Evolutionary conservation across 2,888 invertebrate species (phyloP).

Genomic region (Anthrax anthrax): DNA sequence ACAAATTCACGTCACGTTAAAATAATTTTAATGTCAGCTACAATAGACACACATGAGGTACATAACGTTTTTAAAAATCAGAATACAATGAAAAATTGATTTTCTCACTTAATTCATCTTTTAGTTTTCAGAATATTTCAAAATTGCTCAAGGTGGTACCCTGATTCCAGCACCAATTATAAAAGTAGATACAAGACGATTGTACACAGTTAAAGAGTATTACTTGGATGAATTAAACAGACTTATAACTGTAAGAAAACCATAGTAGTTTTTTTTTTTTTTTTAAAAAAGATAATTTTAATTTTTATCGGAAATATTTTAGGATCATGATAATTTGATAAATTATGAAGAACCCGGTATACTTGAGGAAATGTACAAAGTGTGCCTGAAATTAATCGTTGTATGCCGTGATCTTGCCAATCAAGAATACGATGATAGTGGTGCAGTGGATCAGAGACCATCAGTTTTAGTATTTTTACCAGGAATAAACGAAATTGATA

Average conservation of each 20-base stretch:
- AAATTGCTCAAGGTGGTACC: conserved; percentile 14
- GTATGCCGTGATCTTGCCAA: conserved; percentile 39
- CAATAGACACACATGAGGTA: conserved; percentile 52
- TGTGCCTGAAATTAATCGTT: conserved; percentile 45
- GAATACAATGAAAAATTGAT: neutral
- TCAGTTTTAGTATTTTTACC: conserved; percentile 83
- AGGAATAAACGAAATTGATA: conserved; percentile 73
- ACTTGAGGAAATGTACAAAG: conserved; percentile 41
- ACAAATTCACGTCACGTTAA: conserved; percentile 50
- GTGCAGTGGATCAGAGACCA: conserved; percentile 29
- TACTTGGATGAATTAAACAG: conserved; percentile 41
- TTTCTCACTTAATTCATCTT: neutral
- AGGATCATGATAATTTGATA: conserved; percentile 16
- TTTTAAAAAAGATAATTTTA: conserved; percentile 1
- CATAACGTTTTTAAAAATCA: neutral
- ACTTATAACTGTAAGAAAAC: conserved; percentile 36
- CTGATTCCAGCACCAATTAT: conserved; percentile 41
- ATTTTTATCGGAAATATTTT: neutral
- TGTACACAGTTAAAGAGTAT: conserved; percentile 44
- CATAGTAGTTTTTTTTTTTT: too few species aligned
- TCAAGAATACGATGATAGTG: conserved; percentile 21
- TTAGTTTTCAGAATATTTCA: conserved; percentile 28
- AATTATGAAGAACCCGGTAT: conserved; percentile 43
- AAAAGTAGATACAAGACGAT: conserved; percentile 37
- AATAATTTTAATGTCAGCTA: conserved; percentile 87